These are phyloP conservation scores for Pipra filicauda DNA, from an alignment of 2,113 vertebrate species.

Conservation along the genomic window DNA sequence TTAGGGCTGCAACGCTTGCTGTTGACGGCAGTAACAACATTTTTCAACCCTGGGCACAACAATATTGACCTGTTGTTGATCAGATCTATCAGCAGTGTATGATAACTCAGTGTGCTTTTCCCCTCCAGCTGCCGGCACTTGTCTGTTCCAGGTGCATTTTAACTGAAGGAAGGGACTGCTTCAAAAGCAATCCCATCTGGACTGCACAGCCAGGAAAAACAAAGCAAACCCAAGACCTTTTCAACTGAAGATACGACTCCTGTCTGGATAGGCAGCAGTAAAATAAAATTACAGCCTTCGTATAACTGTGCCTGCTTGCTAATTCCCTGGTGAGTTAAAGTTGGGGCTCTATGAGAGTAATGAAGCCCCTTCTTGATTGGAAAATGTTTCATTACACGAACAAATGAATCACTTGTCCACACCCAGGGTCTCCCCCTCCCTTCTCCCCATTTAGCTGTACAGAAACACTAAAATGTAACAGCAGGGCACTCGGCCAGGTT, in stretches of 20 bases:
- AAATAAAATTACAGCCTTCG: constrained; percentile 51
- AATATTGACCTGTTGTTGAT: constrained; percentile 2
- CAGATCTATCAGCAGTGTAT: neutral
- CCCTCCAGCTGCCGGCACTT: neutral
- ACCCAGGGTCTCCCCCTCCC: constrained; percentile 30
- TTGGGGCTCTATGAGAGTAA: constrained; percentile 28
- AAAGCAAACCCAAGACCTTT: neutral
- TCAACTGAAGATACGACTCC: constrained; percentile 22
- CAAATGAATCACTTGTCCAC: constrained; percentile 67
- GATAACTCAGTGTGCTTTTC: neutral
- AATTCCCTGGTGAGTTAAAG: neutral
- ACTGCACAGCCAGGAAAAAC: neutral
- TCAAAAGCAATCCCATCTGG: constrained; percentile 38
- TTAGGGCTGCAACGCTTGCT: neutral
- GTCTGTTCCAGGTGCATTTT: neutral
- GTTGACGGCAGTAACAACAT: neutral
- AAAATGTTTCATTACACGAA: constrained; percentile 65
- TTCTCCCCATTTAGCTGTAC: constrained; percentile 21
- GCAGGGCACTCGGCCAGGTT: constrained; percentile 51
- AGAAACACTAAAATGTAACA: constrained; percentile 62
- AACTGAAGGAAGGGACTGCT: constrained; percentile 14
- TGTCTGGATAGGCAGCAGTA: constrained; percentile 21
- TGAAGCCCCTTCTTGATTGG: constrained; percentile 49
- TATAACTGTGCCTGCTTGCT: neutral
- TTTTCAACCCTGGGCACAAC: constrained; percentile 6